Percentiles rank a stretch among this genome's conserved stretches.
These are phyloP conservation scores for Thryonomys swinderianus DNA, from an alignment of 2,113 vertebrate species.

Conservation along the genomic window DNA sequence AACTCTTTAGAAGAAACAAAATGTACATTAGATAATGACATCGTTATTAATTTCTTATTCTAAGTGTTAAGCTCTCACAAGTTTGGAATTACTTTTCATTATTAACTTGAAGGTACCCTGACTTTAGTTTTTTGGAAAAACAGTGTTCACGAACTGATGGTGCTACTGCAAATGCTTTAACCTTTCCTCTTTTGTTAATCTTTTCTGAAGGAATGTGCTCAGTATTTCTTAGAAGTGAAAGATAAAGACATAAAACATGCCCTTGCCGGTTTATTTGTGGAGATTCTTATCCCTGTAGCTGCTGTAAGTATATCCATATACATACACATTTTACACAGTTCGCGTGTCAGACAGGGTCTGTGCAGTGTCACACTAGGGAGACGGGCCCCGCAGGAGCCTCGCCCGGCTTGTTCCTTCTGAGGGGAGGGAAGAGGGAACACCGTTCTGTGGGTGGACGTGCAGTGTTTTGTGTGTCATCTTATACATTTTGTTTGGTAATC, in stretches of 20 bases:
- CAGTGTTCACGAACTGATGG: not conserved
- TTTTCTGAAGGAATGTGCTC: conserved; percentile 95
- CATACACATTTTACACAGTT: not conserved
- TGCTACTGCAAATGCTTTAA: not conserved
- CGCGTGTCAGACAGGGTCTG: not conserved
- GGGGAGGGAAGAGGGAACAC: not conserved
- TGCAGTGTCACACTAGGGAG: not conserved
- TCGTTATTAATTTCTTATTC: not conserved
- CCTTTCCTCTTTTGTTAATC: conserved; percentile 46
- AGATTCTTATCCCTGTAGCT: conserved; percentile 99
- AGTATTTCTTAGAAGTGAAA: conserved; percentile 99
- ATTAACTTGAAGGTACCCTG: not conserved
- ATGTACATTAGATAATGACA: not conserved
- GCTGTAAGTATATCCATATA: conserved; percentile 92
- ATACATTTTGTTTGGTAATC: not conserved
- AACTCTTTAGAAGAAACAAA: conserved; percentile 14
- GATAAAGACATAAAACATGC: conserved; percentile 99
- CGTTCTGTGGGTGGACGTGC: not conserved
- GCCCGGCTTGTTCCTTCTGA: not conserved
- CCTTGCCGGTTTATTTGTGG: conserved; percentile 98
- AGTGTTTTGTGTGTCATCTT: not conserved
- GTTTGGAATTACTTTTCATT: not conserved
- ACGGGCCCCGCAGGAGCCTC: fast-evolving
- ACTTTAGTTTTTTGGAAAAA: not conserved
- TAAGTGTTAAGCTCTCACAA: not conserved